phyloP scores from a whole-genome alignment of 2,797 vertebrate genomes.

The Brachyalestes nurse region DNA sequence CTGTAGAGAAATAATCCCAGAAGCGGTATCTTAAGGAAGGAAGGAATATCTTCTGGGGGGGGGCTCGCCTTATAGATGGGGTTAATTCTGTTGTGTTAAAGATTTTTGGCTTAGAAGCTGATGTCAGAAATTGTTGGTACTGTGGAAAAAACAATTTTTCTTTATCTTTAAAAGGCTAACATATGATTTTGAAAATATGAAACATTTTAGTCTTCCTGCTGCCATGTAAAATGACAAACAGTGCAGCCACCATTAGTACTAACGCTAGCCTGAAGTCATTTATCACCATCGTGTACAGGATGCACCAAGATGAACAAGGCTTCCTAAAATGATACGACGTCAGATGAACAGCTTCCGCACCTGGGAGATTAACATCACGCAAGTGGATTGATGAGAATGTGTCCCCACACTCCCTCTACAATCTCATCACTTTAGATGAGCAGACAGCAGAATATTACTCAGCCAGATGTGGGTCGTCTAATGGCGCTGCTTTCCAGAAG shows the following conservation, averaged over 20 bases:
- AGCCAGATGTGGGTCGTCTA: slow-evolving; percentile 68
- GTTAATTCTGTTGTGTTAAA: slow-evolving; percentile 20
- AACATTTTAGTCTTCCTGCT: neutral
- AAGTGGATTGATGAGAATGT: slow-evolving; percentile 34
- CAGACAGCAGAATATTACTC: slow-evolving; percentile 60
- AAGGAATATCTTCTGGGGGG: neutral
- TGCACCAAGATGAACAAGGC: slow-evolving; percentile 12
- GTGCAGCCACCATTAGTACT: neutral
- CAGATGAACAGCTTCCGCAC: slow-evolving; percentile 20
- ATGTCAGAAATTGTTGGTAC: too few species aligned
- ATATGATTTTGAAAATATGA: too few species aligned
- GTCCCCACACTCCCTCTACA: slow-evolving; percentile 25
- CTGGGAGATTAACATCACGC: slow-evolving; percentile 37
- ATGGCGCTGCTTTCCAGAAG: slow-evolving; percentile 44
- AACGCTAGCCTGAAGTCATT: neutral
- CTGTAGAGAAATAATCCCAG: slow-evolving; percentile 74
- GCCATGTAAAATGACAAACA: neutral
- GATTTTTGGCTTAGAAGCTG: neutral
- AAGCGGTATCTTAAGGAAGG: slow-evolving; percentile 47
- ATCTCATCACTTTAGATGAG: slow-evolving; percentile 74
- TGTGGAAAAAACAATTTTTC: too few species aligned
- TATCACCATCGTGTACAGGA: neutral
- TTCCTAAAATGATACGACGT: neutral
- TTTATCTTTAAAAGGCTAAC: too few species aligned
- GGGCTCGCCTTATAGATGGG: neutral